Base-by-base conservation (phyloP, 2,888 invertebrate genomes). In the Thera britannica region DNA sequence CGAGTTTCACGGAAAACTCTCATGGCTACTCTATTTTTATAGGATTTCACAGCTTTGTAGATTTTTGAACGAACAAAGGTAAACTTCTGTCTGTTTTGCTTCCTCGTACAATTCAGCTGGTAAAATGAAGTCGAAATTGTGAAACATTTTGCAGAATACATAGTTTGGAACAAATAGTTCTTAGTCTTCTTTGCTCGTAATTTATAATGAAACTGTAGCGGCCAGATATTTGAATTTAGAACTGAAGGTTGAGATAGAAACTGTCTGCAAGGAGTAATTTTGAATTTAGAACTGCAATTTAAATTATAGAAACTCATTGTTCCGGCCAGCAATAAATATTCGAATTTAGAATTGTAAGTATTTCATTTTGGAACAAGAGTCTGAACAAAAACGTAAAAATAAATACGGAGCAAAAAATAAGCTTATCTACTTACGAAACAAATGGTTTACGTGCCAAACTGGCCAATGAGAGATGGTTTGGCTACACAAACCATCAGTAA, bases 181-280 rank as follows among this genome's bases (percentile, higher is more conserved):
- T 46, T 46, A 5, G 44, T 46, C 9, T 9, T 7, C 44, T 41
- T 41, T 41, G 44, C 44, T 46, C 44, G 44, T 46, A 46, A 46
- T 46, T 46, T 46, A 9, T 7, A 46, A 46, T 9, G 23, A 52
- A 23, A 52, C 52, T 52, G 9, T 49, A 34, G 52, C 23, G 34
- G 34, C 52, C 52, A 52, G 34, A 34, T 52, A 52, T 52, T 52
- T 52, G 52, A 52, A 52, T 52, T 52, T 52, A 52, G 52, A 52
- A 52, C 52, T 9, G 9, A 46, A 46, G 6, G 44, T 46, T 9
- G 6, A 9, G 9, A 46, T 46, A 46, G 23, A 52, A 23, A 34
- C 52, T 34, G 9, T 49, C 5, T 41, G 34, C 52, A 34, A 34
- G 2, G 9, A 46, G 34, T 8, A 34, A 34, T 52, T 52, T 52